Evolutionary conservation across 2,113 vertebrate genomes (phyloP), one percentile per base, ranked within the genome.

Genomic region (Tetrao urogallus): DNA sequence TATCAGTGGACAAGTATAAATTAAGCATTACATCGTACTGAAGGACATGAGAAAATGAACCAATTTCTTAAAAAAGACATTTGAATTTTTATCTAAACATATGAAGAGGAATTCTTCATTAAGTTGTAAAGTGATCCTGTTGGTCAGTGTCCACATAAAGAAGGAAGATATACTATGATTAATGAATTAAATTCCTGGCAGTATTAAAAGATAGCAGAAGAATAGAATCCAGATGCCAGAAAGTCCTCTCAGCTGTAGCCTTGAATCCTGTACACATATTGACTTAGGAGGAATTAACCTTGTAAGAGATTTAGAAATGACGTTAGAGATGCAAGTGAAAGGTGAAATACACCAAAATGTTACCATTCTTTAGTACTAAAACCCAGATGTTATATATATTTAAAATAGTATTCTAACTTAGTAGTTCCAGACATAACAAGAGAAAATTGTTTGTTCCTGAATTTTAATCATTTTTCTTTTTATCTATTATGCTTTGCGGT

Each of bases 301-400:
- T 45, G 1, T 4, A 11, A 48, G 5, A 10, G 11, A n/a, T 77
- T 80, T 48, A 66, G 36, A 85, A 78, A 60, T 34, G 56, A 40
- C 2, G 2, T 38, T 66, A 57, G 17, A 77, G 10, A 25, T 0
- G 1, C 9, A 36, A 81, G 4, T 50, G 60, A 15, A 21, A 9
- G 38, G 9, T 78, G 17, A 82, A 84, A 60, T 48, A 10, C 2
- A 67, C 57, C 6, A 4, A 61, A 34, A 5, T 6, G 5, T 70
- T 57, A 48, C 6, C 1, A 13, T 32, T 54, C 6, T 17, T 63
- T 40, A 58, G 4, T 58, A 63, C 75, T 63, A 73, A 20, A 25
- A 40, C 70, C 8, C 1, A 87, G 13, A 12, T 7, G 21, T 27
- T 54, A 10, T 38, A 11, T 9, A 15, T 56, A 34, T 60, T 58